Percentiles rank a stretch among this genome's conserved stretches.
phyloP scores from a whole-genome alignment of 2,888 invertebrate genomes.

The Tenthredo distinguenda region DNA sequence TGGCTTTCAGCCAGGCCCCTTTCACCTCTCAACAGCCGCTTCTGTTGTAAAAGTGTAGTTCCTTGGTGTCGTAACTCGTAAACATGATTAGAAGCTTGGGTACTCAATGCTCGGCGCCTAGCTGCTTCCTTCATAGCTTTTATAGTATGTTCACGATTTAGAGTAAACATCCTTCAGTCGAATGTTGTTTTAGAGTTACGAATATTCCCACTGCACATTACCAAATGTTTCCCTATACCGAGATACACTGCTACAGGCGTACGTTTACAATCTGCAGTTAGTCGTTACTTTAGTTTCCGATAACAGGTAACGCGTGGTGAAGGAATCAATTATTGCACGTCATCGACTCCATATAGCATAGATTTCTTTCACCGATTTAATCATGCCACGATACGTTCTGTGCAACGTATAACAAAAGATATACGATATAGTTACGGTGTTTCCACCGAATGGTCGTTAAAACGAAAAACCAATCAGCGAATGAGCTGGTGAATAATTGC shows the following conservation, averaged over 20 bases:
- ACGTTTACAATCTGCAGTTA: background rate
- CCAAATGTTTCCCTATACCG: background rate
- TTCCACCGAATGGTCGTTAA: slow-evolving; percentile 5
- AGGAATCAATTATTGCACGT: background rate
- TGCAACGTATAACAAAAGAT: background rate
- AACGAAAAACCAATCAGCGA: slow-evolving; percentile 3
- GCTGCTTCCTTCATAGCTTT: slow-evolving; percentile 1
- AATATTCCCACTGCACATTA: slow-evolving; percentile 4
- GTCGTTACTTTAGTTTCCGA: slow-evolving; percentile 19
- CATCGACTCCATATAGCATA: background rate
- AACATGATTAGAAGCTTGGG: slow-evolving; percentile 39
- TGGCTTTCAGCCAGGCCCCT: slow-evolving; percentile 38
- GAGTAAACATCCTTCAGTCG: background rate
- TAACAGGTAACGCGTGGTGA: background rate
- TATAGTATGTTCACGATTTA: slow-evolving; percentile 16
- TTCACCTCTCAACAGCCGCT: slow-evolving; percentile 33
- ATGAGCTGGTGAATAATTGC: background rate
- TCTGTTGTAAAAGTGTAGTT: slow-evolving; percentile 39
- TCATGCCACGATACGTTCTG: background rate
- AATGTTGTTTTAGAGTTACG: background rate
- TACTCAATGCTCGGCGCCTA: slow-evolving; percentile 23
- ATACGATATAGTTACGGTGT: background rate
- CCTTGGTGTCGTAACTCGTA: slow-evolving; percentile 41
- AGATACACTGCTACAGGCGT: background rate
- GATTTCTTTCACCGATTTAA: background rate